Conservation (phyloP, 1,140 invertebrate species). For the Akabosia matsudoensis region DNA sequence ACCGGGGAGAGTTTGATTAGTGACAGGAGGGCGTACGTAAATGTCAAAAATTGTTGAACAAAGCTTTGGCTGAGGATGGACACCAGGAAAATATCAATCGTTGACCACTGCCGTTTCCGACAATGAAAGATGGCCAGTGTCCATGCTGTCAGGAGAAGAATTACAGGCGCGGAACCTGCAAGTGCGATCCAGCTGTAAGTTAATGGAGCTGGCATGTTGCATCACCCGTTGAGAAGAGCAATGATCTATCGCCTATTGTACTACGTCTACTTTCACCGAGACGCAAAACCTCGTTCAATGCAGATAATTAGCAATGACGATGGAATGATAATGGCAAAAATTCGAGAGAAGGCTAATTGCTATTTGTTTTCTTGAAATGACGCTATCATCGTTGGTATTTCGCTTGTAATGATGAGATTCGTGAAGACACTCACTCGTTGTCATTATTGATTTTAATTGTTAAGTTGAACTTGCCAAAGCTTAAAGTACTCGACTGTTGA, state of each 20-base stretch:
- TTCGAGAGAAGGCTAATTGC: not conserved
- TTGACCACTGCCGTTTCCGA: conserved; percentile 27
- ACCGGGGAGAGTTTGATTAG: conserved; percentile 29
- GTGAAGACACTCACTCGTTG: not conserved
- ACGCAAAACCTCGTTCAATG: not conserved
- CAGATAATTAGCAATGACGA: not conserved
- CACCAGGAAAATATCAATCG: conserved; percentile 37
- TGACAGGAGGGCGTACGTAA: conserved; percentile 35
- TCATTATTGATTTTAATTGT: not conserved
- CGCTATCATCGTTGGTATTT: not conserved
- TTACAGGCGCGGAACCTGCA: conserved; percentile 39
- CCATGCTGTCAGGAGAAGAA: conserved; percentile 37
- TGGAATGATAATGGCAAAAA: not conserved
- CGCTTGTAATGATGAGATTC: not conserved
- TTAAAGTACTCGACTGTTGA: not conserved
- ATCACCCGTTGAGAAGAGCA: not conserved
- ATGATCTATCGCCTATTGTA: not conserved
- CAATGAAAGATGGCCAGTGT: conserved; percentile 33
- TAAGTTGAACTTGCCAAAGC: no score
- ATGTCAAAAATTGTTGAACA: conserved; percentile 38
- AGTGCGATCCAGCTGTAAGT: conserved; percentile 44
- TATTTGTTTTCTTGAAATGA: not conserved
- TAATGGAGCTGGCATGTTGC: conserved; percentile 31
- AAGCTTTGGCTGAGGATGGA: conserved; percentile 35
- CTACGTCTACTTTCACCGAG: not conserved